phyloP scores from a whole-genome alignment of 2,113 vertebrate genomes.

The Manacus vitellinus region DNA sequence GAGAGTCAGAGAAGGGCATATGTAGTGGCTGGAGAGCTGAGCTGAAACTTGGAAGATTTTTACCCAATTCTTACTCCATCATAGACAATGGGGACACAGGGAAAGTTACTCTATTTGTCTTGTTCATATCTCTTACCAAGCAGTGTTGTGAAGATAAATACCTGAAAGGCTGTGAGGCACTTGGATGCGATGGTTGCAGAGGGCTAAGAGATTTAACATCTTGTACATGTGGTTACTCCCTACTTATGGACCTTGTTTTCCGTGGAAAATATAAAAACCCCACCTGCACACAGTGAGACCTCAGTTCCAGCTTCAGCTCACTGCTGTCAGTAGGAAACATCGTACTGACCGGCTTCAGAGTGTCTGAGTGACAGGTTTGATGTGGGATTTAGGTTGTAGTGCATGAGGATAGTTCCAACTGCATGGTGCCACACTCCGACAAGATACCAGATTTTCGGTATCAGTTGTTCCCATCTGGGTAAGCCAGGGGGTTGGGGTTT shows the following conservation, averaged over 20 bases:
- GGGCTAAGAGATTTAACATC: background rate
- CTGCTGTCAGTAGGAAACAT: background rate
- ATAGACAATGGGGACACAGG: background rate
- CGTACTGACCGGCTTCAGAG: background rate
- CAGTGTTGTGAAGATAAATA: background rate
- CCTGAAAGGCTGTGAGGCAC: background rate
- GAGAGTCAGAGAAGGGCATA: background rate
- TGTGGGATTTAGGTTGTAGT: background rate
- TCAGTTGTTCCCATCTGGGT: background rate
- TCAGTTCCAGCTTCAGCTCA: background rate
- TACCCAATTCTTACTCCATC: background rate
- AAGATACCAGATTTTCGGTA: background rate
- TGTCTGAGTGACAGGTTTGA: background rate
- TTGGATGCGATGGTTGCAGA: background rate
- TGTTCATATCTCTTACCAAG: background rate
- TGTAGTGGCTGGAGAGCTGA: background rate
- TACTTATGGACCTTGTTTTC: background rate
- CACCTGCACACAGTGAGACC: background rate
- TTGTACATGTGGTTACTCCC: background rate
- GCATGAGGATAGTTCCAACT: fast-evolving
- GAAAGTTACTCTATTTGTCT: background rate
- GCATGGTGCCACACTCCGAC: background rate
- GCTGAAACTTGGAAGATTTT: background rate
- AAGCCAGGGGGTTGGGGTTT: background rate
- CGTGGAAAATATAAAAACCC: background rate